These are phyloP conservation scores for Laothoe populi DNA, from an alignment of 2,888 invertebrate species.

Conservation along the genomic window DNA sequence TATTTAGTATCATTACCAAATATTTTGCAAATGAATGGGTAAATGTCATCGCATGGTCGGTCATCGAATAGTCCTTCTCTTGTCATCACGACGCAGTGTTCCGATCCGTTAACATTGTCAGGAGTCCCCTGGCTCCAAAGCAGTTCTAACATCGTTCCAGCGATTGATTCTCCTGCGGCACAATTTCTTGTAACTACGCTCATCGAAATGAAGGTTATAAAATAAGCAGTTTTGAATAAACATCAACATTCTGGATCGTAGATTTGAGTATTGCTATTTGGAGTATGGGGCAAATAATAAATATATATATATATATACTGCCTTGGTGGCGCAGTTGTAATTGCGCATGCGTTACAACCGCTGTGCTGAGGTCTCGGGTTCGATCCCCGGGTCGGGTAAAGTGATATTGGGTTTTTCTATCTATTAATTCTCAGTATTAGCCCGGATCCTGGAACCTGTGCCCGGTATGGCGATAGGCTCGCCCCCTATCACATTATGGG, in stretches of 20 bases:
- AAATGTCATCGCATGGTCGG: conserved; percentile 49
- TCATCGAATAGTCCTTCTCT: conserved; percentile 60
- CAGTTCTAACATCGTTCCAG: conserved; percentile 52
- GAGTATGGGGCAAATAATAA: too few species aligned
- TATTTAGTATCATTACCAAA: conserved; percentile 46
- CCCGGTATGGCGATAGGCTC: too few species aligned
- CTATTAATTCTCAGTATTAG: too few species aligned
- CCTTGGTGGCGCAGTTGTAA: too few species aligned
- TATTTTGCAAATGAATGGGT: conserved; percentile 62
- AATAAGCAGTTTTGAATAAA: not conserved
- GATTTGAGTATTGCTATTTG: not conserved
- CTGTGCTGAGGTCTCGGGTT: too few species aligned
- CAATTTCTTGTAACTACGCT: too few species aligned
- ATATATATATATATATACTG: too few species aligned
- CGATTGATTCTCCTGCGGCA: conserved; percentile 52
- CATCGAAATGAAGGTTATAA: not conserved
- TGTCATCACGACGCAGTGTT: conserved; percentile 61
- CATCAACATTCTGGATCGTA: not conserved
- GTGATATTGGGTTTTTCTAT: too few species aligned
- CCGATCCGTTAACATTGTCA: conserved; percentile 48
- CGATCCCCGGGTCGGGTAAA: too few species aligned
- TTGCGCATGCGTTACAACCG: too few species aligned
- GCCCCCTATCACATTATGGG: too few species aligned
- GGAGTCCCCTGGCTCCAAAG: conserved; percentile 59
- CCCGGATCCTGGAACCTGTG: too few species aligned